A percentile compares a stretch with the other conserved stretches of the same genome.
These are phyloP conservation scores for Ophthalmotilapia sp. DNA, from an alignment of 2,113 vertebrate species.

Conservation along the genomic window DNA sequence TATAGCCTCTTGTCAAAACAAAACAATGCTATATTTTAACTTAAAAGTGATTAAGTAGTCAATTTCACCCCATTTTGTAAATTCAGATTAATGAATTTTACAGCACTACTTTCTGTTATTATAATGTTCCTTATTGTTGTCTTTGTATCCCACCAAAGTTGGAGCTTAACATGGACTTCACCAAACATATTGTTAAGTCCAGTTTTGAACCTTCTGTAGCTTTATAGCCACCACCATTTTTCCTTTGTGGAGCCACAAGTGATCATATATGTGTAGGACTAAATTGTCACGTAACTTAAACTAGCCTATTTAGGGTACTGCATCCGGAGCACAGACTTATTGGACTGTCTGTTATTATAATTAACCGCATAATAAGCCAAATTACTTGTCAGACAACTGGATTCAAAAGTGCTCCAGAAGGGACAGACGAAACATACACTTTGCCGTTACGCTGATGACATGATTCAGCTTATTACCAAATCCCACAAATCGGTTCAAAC, in stretches of 20 bases:
- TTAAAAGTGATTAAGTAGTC: background rate
- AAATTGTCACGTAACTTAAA: background rate
- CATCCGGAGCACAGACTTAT: background rate
- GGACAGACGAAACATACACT: background rate
- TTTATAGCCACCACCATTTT: background rate
- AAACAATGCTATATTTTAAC: background rate
- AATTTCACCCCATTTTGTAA: background rate
- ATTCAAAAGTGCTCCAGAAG: background rate
- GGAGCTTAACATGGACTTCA: background rate
- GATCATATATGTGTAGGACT: background rate
- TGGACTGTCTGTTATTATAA: background rate
- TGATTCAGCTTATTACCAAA: background rate
- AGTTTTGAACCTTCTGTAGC: background rate
- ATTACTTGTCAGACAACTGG: background rate
- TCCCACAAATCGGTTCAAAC: background rate
- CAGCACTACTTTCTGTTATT: background rate
- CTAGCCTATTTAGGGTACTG: background rate
- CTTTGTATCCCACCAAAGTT: background rate
- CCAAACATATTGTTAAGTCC: background rate
- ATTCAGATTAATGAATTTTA: background rate
- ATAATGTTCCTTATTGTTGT: background rate
- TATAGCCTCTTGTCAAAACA: background rate
- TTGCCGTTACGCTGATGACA: background rate
- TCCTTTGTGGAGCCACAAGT: background rate
- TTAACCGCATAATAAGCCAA: background rate